Evolutionary conservation across 2,888 invertebrate genomes (phyloP).

Genomic region (Myopa tessellatipennis): DNA sequence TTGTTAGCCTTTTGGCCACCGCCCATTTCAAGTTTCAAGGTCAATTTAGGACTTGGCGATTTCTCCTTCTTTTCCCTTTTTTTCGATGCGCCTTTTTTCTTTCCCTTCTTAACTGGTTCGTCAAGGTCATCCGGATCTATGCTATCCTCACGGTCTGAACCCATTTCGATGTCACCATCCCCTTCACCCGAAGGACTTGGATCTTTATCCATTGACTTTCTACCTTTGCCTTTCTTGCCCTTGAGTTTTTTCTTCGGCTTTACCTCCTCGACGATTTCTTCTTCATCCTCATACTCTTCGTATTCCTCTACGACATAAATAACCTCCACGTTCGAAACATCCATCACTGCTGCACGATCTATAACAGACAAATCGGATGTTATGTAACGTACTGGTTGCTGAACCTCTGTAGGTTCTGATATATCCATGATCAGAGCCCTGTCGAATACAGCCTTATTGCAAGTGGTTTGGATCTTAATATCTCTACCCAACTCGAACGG

Average conservation of each 20-base stretch:
- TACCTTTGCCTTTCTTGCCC: conserved; percentile 55
- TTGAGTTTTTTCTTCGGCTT: conserved; percentile 62
- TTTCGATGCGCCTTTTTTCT: conserved; percentile 62
- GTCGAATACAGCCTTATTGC: conserved; percentile 68
- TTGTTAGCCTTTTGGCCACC: conserved; percentile 64
- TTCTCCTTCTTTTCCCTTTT: conserved; percentile 66
- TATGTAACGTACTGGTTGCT: conserved; percentile 68
- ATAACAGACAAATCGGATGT: conserved; percentile 68
- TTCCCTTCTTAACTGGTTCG: conserved; percentile 61
- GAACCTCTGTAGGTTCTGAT: conserved; percentile 62
- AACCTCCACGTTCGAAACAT: conserved; percentile 68
- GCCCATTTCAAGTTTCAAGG: conserved; percentile 65
- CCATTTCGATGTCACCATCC: conserved; percentile 50
- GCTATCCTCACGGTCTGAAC: conserved; percentile 61
- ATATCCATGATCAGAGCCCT: conserved; percentile 68
- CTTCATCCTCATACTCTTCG: conserved; percentile 63
- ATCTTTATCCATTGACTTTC: conserved; percentile 59
- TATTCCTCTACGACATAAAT: conserved; percentile 68
- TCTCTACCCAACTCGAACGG: conserved; percentile 67
- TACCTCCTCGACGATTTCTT: conserved; percentile 59
- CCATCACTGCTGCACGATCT: conserved; percentile 69
- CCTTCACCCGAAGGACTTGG: conserved; percentile 50
- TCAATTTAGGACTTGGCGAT: conserved; percentile 64
- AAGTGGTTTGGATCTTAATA: conserved; percentile 63
- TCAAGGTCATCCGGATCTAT: conserved; percentile 57